Conservation (phyloP, 2,113 vertebrate genomes). For the Bombycilla garrulus region DNA sequence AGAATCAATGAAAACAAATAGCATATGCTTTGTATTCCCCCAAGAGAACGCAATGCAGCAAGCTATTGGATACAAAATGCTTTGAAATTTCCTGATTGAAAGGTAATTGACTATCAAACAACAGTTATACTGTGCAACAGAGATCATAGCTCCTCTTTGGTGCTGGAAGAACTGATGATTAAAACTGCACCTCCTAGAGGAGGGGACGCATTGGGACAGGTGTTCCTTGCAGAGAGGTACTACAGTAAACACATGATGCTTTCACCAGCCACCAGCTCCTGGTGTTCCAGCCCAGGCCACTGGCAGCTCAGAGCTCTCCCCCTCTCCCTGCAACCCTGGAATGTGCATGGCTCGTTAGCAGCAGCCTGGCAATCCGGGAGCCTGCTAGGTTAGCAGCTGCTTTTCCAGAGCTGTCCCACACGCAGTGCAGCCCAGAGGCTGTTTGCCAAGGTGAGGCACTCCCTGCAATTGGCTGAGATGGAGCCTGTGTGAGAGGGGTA, state of each 20-base stretch:
- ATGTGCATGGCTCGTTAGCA: conserved; percentile 15
- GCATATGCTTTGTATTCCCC: not conserved
- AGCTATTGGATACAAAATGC: not conserved
- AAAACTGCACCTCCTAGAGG: not conserved
- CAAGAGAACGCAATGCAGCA: not conserved
- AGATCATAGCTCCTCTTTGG: not conserved
- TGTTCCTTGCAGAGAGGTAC: not conserved
- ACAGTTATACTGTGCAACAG: not conserved
- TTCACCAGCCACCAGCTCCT: not conserved
- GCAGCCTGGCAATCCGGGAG: conserved; percentile 8
- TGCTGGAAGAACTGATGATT: not conserved
- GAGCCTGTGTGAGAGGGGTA: not conserved
- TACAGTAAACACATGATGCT: not conserved
- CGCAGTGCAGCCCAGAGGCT: not conserved
- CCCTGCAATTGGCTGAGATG: not conserved
- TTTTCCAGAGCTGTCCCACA: not conserved
- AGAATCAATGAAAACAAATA: not conserved
- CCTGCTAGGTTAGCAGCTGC: conserved; percentile 16
- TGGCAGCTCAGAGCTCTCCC: not conserved
- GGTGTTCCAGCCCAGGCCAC: not conserved
- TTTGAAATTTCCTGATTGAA: not conserved
- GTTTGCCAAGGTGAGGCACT: not conserved
- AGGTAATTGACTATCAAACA: not conserved
- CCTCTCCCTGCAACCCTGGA: not conserved
- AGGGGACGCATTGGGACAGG: not conserved